Percentiles rank a stretch among this genome's conserved stretches.
These are phyloP conservation scores for Thalassoma bifasciatum DNA, from an alignment of 2,113 vertebrate genomes.

Conservation along the genomic window DNA sequence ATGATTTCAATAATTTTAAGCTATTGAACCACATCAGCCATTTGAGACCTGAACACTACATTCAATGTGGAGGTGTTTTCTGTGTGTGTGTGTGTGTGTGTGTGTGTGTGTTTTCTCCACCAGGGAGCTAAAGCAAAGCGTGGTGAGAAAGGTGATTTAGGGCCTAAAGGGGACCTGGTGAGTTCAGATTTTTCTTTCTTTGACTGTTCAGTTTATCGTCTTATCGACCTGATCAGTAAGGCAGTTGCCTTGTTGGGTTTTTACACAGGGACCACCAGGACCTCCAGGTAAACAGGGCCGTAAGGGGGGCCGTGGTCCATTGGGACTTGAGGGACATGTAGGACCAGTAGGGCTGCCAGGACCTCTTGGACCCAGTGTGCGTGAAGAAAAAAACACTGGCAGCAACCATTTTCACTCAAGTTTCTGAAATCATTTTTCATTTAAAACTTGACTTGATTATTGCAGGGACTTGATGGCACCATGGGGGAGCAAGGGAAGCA, in stretches of 20 bases:
- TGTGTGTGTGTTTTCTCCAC: slow-evolving; percentile 13
- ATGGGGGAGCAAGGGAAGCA: slow-evolving; percentile 80
- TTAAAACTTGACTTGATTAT: neutral
- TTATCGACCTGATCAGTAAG: neutral
- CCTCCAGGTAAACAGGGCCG: slow-evolving; percentile 72
- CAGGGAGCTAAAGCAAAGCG: slow-evolving; percentile 75
- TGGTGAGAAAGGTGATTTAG: slow-evolving; percentile 72
- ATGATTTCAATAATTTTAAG: neutral
- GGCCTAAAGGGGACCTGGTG: slow-evolving; percentile 77
- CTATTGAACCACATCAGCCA: neutral
- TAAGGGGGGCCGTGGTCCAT: slow-evolving; percentile 74
- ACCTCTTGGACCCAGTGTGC: slow-evolving; percentile 73
- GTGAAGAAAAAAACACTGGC: slow-evolving; percentile 14
- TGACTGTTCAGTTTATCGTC: neutral
- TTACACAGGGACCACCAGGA: slow-evolving; percentile 75
- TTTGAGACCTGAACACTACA: neutral
- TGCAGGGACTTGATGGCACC: slow-evolving; percentile 80
- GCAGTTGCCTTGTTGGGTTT: slow-evolving; percentile 18
- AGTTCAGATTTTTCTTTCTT: slow-evolving; percentile 20
- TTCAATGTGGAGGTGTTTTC: slow-evolving; percentile 13
- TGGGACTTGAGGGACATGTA: slow-evolving; percentile 69
- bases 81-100: neutral
- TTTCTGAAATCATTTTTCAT: neutral
- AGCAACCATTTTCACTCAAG: neutral
- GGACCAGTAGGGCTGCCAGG: slow-evolving; percentile 74